Conservation (phyloP, 2,797 vertebrate species). For the Aplochiton taeniatus region DNA sequence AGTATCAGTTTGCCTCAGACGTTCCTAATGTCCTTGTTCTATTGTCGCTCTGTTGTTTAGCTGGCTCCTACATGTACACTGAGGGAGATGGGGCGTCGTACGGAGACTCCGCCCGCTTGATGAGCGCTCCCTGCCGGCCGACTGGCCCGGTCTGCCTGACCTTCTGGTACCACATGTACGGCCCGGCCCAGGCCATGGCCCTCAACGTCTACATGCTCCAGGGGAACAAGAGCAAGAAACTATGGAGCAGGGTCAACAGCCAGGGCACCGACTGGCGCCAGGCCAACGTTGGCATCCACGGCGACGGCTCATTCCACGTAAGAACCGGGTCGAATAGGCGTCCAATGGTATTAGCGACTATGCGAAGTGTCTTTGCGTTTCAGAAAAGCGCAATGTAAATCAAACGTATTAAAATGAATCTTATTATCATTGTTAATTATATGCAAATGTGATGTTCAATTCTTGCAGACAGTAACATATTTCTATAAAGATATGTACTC, state of each 20-base stretch:
- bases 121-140: conserved; percentile 69
- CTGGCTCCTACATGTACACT: conserved; percentile 77
- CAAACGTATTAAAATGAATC: background rate
- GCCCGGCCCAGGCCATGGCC: conserved; percentile 65
- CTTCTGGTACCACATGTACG: conserved; percentile 86
- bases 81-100: conserved; percentile 57
- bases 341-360: background rate
- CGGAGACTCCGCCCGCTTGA: conserved; percentile 74
- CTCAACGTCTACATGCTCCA: conserved; percentile 68
- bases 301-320: conserved; percentile 67
- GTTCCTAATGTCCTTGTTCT: background rate
- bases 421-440: too few species aligned
- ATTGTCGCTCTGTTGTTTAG: conserved; percentile 42
- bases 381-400: background rate
- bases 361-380: background rate
- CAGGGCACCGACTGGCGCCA: conserved; percentile 71
- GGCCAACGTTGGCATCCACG: conserved; percentile 60
- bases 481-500: background rate
- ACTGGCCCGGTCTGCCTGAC: conserved; percentile 72
- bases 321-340: background rate
- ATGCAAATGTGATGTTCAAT: too few species aligned
- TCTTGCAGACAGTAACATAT: background rate
- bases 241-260: conserved; percentile 71
- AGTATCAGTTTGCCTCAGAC: too few species aligned
- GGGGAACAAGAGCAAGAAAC: conserved; percentile 21